These are phyloP conservation scores for Gavialis gangeticus DNA, from an alignment of 2,113 vertebrate species.

Conservation along the genomic window DNA sequence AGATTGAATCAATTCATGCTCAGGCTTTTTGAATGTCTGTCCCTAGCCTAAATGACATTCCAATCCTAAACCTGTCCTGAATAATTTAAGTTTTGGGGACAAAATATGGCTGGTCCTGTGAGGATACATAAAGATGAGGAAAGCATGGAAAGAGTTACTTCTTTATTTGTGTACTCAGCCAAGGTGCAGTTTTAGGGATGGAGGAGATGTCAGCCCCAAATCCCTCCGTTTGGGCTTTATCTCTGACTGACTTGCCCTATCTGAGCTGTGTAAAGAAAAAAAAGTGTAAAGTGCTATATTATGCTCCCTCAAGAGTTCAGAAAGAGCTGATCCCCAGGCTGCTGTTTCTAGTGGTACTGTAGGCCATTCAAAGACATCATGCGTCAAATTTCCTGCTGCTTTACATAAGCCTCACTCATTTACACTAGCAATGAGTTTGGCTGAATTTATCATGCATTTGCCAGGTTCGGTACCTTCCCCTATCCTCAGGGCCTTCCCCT, in stretches of 20 bases:
- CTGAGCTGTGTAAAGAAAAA: not conserved
- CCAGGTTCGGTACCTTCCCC: conserved; percentile 5
- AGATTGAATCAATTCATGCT: too few species aligned
- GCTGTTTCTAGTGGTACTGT: not conserved
- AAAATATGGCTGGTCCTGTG: not conserved
- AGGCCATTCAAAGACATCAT: not conserved
- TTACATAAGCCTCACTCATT: not conserved
- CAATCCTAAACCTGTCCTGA: not conserved
- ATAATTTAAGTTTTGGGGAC: not conserved
- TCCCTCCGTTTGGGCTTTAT: not conserved
- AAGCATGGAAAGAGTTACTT: not conserved
- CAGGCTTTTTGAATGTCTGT: too few species aligned
- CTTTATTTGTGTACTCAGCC: not conserved
- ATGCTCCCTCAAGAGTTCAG: not conserved
- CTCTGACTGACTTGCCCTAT: not conserved
- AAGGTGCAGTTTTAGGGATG: not conserved
- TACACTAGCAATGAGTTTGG: not conserved
- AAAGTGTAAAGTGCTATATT: too few species aligned
- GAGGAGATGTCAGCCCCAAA: not conserved
- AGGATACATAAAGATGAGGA: not conserved
- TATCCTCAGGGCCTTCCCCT: not conserved
- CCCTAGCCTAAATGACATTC: not conserved
- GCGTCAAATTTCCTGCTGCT: not conserved
- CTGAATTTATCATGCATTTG: not conserved
- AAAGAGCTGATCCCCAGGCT: not conserved